These are phyloP conservation scores for Rhyacophila brunnea DNA, from an alignment of 1,140 invertebrate genomes.

Conservation along the genomic window DNA sequence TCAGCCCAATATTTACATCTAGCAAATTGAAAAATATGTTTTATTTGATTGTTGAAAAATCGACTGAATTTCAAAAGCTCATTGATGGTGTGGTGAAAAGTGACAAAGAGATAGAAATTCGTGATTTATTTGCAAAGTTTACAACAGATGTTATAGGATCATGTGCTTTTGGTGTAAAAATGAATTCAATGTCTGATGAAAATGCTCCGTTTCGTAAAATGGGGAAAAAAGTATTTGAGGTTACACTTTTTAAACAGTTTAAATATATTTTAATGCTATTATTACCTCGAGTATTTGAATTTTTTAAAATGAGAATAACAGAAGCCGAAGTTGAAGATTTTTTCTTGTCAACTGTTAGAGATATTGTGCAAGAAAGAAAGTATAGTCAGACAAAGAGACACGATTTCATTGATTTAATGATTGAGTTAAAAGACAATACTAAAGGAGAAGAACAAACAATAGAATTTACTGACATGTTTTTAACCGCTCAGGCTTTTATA, in stretches of 20 bases:
- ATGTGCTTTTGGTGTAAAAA: constrained; percentile 45
- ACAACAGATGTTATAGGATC: constrained; percentile 56
- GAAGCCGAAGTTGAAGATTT: constrained; percentile 36
- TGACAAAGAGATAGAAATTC: constrained; percentile 15
- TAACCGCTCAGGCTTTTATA: constrained; percentile 43
- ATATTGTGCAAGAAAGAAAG: constrained; percentile 33
- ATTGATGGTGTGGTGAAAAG: constrained; percentile 18
- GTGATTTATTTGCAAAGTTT: constrained; percentile 44
- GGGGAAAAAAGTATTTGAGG: constrained; percentile 43
- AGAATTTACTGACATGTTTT: constrained; percentile 24
- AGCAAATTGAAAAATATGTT: constrained; percentile 60
- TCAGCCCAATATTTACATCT: constrained; percentile 54
- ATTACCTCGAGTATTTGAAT: constrained; percentile 8
- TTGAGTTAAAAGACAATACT: constrained; percentile 50
- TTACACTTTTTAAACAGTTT: not conserved
- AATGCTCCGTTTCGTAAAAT: constrained; percentile 43
- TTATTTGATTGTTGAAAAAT: constrained; percentile 43
- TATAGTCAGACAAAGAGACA: constrained; percentile 44
- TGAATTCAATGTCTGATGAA: constrained; percentile 42
- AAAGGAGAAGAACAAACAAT: constrained; percentile 6
- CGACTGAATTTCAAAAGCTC: constrained; percentile 34
- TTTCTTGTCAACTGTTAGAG: constrained; percentile 19
- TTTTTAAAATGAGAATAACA: constrained; percentile 14
- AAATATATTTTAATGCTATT: constrained; percentile 8
- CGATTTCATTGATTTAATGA: constrained; percentile 59